phyloP scores from a whole-genome alignment of 1,140 invertebrate genomes.

The Drosophila santomea region DNA sequence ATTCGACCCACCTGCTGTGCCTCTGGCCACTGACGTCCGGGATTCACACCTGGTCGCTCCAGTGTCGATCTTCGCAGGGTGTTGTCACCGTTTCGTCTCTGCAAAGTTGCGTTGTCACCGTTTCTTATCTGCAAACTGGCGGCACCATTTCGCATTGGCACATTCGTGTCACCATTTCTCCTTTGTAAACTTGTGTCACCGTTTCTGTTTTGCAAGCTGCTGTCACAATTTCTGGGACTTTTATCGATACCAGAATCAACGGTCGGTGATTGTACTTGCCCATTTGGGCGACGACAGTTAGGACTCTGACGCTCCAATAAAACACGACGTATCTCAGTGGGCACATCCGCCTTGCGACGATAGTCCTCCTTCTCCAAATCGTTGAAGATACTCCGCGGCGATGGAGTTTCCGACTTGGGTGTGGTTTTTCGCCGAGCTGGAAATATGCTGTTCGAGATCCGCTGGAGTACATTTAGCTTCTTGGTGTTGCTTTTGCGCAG shows the following conservation, averaged over 20 bases:
- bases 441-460: conserved; percentile 73
- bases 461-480: conserved; percentile 76
- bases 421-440: conserved; percentile 69
- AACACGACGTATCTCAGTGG: conserved; percentile 59
- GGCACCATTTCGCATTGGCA: not conserved
- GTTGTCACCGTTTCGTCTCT: not conserved
- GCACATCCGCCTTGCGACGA: conserved; percentile 20
- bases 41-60: conserved; percentile 72
- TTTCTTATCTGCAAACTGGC: not conserved
- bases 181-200: not conserved
- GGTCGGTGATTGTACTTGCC: not conserved
- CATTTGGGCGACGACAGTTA: conserved; percentile 3
- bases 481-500: conserved; percentile 64
- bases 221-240: not conserved
- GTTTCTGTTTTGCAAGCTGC: not conserved
- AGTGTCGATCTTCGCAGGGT: conserved; percentile 18
- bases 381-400: conserved; percentile 31
- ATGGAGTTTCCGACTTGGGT: conserved; percentile 44
- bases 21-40: conserved; percentile 58
- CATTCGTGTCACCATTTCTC: not conserved
- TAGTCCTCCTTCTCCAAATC: conserved; percentile 1
- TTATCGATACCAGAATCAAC: not conserved
- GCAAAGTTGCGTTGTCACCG: not conserved
- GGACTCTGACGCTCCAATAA: conserved; percentile 67
- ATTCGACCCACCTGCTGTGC: conserved; percentile 36